phyloP scores from a whole-genome alignment of 2,888 invertebrate genomes.

The Drosophila kuntzei region DNA sequence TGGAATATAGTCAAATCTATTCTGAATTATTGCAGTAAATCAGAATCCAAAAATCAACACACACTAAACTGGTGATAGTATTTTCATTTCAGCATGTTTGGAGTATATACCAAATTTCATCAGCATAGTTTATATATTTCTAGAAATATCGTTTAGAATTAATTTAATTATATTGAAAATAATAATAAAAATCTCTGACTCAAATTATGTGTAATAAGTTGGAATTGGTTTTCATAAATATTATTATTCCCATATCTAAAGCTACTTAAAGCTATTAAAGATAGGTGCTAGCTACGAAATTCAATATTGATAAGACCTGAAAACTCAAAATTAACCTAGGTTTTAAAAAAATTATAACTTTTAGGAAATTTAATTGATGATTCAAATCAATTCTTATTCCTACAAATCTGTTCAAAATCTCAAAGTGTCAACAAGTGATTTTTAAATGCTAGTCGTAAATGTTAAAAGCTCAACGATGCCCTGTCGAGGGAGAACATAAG shows the following conservation, averaged over 20 bases:
- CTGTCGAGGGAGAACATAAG: conserved; percentile 7
- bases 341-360: no score
- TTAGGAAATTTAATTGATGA: background rate
- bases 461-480: conserved; percentile 8
- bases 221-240: background rate
- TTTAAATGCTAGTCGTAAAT: conserved; percentile 13
- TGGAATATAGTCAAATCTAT: background rate
- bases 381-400: background rate
- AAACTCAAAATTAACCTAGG: no score
- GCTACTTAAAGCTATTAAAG: no score
- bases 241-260: no score
- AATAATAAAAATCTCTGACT: background rate
- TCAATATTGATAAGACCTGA: no score
- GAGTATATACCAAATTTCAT: background rate
- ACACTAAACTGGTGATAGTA: background rate
- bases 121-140: background rate
- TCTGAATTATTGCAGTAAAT: no score
- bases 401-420: background rate
- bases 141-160: background rate
- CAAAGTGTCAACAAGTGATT: conserved; percentile 17
- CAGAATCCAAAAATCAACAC: no score
- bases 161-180: background rate
- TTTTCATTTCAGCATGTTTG: background rate
- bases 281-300: no score
- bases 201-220: background rate